Conservation (phyloP, 2,797 vertebrate genomes). For the Poeciliopsis presidionis region DNA sequence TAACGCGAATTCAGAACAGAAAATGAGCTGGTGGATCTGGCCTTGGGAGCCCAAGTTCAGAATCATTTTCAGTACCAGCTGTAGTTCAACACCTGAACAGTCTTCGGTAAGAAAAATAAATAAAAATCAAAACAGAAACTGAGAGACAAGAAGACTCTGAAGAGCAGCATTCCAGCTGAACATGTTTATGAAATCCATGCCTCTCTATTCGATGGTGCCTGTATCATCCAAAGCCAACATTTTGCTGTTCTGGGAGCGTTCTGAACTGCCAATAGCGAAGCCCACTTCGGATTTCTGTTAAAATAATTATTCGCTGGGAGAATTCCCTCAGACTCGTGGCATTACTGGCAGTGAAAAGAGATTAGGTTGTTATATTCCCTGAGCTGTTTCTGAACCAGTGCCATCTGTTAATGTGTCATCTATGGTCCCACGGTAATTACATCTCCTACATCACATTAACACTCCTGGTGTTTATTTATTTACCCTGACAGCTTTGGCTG, state of each 20-base stretch:
- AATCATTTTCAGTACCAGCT: background rate
- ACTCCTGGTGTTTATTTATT: slow-evolving; percentile 22
- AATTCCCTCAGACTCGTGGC: slow-evolving; percentile 36
- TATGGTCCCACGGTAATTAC: slow-evolving; percentile 22
- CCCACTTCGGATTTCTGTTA: slow-evolving; percentile 33
- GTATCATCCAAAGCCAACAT: slow-evolving; percentile 34
- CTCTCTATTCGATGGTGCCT: background rate
- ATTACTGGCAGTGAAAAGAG: slow-evolving; percentile 41
- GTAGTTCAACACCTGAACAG: background rate
- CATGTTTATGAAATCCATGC: slow-evolving; percentile 10
- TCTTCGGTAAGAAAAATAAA: no score
- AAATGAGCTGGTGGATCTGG: background rate
- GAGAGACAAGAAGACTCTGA: background rate
- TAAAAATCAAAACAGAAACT: background rate
- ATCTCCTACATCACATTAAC: slow-evolving; percentile 25
- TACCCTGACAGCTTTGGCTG: slow-evolving; percentile 15
- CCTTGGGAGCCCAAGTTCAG: background rate
- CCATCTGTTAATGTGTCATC: slow-evolving; percentile 29
- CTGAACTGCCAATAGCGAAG: slow-evolving; percentile 39
- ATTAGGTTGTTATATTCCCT: slow-evolving; percentile 30
- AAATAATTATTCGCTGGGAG: slow-evolving; percentile 55
- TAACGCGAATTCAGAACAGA: background rate
- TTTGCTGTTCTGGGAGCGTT: slow-evolving; percentile 20
- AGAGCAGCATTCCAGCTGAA: background rate
- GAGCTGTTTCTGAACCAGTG: slow-evolving; percentile 45